These are phyloP conservation scores for Drosophila pectinifera DNA, from an alignment of 1,140 invertebrate species.

Conservation along the genomic window DNA sequence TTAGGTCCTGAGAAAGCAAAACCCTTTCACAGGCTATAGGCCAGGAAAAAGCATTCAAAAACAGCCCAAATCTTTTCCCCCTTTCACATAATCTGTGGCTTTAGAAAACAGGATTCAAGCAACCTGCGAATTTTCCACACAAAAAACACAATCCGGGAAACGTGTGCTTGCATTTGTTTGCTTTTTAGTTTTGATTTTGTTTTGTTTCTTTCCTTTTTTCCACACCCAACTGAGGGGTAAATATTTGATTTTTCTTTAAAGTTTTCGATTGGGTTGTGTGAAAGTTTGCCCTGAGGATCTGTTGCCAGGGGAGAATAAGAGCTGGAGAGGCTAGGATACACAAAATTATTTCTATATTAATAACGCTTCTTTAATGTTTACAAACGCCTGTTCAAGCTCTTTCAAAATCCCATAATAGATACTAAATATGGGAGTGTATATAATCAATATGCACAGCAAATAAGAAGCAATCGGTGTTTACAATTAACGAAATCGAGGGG, in stretches of 20 bases:
- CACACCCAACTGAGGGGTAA: slow-evolving; percentile 55
- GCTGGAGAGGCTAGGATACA: not conserved
- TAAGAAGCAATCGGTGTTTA: slow-evolving; percentile 58
- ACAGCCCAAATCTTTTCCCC: not conserved
- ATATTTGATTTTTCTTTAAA: slow-evolving; percentile 72
- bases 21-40: slow-evolving; percentile 45
- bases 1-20: slow-evolving; percentile 47
- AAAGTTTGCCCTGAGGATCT: slow-evolving; percentile 22
- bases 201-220: slow-evolving; percentile 36
- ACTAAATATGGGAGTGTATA: slow-evolving; percentile 60
- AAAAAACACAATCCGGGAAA: slow-evolving; percentile 35
- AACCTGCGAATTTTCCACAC: slow-evolving; percentile 17
- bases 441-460: slow-evolving; percentile 52
- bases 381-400: slow-evolving; percentile 56
- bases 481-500: slow-evolving; percentile 33
- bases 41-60: slow-evolving; percentile 19
- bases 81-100: not conserved
- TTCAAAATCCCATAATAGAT: slow-evolving; percentile 50
- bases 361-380: not conserved
- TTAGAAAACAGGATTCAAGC: slow-evolving; percentile 1
- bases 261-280: too few relatives aligned
- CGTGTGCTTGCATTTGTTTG: slow-evolving; percentile 63
- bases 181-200: slow-evolving; percentile 40
- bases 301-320: slow-evolving; percentile 22
- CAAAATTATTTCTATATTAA: not conserved